Conservation (phyloP, 2,797 vertebrate genomes). For the Gobionotothen gibberifrons region DNA sequence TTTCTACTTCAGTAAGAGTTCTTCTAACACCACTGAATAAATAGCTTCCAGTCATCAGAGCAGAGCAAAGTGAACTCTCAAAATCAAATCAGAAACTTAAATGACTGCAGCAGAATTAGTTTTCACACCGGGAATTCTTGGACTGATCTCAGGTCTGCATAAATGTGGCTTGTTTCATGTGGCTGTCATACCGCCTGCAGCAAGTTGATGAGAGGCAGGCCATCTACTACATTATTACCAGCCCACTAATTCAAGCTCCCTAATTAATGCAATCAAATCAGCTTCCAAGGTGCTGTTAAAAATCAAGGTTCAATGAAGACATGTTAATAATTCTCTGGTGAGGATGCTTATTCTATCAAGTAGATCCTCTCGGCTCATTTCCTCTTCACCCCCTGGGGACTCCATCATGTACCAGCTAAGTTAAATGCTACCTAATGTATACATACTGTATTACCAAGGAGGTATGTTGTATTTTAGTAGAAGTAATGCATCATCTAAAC, state of each 20-base stretch:
- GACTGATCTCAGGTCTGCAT: constrained; percentile 45
- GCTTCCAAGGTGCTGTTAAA: constrained; percentile 17
- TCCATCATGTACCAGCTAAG: constrained; percentile 46
- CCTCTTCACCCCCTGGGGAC: constrained; percentile 42
- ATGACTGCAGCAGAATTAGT: constrained; percentile 27
- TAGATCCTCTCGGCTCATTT: constrained; percentile 64
- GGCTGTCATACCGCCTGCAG: constrained; percentile 54
- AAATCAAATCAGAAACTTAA: constrained; percentile 9
- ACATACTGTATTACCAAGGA: constrained; percentile 6
- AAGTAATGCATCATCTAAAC: constrained; percentile 14
- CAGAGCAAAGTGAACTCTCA: background rate
- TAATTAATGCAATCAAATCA: constrained; percentile 63
- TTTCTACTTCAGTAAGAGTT: background rate
- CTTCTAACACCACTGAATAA: background rate
- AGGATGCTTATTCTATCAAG: constrained; percentile 64
- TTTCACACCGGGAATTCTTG: constrained; percentile 30
- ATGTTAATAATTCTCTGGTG: constrained; percentile 61
- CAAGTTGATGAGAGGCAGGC: constrained; percentile 43
- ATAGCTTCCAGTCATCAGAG: background rate
- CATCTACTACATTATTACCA: constrained; percentile 29
- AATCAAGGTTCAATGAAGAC: constrained; percentile 37
- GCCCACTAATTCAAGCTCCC: constrained; percentile 32
- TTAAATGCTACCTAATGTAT: constrained; percentile 35
- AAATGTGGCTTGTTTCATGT: constrained; percentile 55
- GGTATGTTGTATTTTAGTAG: constrained; percentile 3